These are phyloP conservation scores for Burhinus oedicnemus DNA, from an alignment of 2,113 vertebrate species.

Conservation along the genomic window DNA sequence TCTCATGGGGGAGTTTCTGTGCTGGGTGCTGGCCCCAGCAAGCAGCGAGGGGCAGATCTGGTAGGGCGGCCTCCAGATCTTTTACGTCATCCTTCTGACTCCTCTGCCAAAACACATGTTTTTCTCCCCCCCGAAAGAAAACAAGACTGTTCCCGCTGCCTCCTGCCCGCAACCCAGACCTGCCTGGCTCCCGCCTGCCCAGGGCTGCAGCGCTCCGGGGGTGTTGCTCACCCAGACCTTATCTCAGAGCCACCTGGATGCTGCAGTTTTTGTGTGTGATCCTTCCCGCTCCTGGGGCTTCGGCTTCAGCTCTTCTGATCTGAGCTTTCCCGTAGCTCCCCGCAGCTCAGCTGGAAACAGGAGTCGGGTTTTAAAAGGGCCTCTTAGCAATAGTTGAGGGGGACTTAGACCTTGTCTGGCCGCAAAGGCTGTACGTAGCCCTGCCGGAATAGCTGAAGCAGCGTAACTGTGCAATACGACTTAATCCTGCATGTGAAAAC, in stretches of 20 bases:
- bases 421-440: fast-evolving
- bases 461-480: fast-evolving
- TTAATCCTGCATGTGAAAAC: neutral
- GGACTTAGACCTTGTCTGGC: neutral
- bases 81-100: neutral
- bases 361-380: neutral
- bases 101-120: neutral
- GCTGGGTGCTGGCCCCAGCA: neutral
- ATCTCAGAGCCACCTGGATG: neutral
- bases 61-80: neutral
- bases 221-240: neutral
- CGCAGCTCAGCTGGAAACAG: neutral
- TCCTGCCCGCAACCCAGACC: neutral
- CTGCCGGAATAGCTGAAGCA: neutral
- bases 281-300: neutral
- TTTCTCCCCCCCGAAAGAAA: neutral
- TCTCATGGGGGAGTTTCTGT: fast-evolving
- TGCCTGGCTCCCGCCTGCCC: too few relatives aligned
- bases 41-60: neutral
- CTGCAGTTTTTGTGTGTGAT: neutral
- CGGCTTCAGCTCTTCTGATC: neutral
- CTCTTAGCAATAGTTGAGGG: fast-evolving
- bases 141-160: neutral
- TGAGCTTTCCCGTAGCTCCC: neutral
- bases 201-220: neutral